Percentiles rank a stretch among this genome's conserved stretches.
These are phyloP conservation scores for Gallinago jamesoni DNA, from an alignment of 2,113 vertebrate genomes.

Conservation along the genomic window DNA sequence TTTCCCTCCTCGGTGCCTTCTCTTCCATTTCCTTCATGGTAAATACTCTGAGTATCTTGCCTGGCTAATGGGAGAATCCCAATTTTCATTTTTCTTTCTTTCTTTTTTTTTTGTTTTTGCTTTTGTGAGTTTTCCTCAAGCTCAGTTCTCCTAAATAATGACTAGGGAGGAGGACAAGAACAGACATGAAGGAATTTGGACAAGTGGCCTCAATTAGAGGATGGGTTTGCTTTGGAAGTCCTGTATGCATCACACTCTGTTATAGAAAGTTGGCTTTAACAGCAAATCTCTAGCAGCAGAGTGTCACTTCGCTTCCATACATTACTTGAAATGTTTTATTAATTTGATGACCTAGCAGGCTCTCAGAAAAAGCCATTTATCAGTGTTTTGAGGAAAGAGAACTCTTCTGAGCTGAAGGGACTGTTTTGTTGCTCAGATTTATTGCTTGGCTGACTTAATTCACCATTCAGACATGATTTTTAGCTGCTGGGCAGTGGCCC, in stretches of 20 bases:
- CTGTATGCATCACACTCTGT: neutral
- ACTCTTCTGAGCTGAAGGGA: slow-evolving; percentile 19
- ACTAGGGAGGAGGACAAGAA: neutral
- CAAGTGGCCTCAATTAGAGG: slow-evolving; percentile 41
- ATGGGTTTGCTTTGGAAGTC: slow-evolving; percentile 11
- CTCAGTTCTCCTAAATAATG: neutral
- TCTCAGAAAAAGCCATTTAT: slow-evolving; percentile 39
- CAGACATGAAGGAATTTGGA: slow-evolving; percentile 18
- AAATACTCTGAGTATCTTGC: neutral
- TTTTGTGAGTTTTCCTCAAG: neutral
- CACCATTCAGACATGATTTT: slow-evolving; percentile 47
- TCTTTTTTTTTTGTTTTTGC: neutral
- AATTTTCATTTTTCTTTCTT: neutral
- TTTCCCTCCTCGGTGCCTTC: neutral
- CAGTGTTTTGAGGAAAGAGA: slow-evolving; percentile 28
- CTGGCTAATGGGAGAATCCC: neutral
- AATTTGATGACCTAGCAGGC: slow-evolving; percentile 45
- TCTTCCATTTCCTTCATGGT: neutral
- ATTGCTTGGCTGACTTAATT: slow-evolving; percentile 60
- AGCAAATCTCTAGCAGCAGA: slow-evolving; percentile 39
- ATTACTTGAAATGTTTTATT: slow-evolving; percentile 61
- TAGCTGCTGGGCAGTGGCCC: slow-evolving; percentile 52
- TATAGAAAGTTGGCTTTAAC: slow-evolving; percentile 21
- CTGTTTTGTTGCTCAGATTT: slow-evolving; percentile 57
- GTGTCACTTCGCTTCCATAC: slow-evolving; percentile 45